phyloP scores from a whole-genome alignment of 2,113 vertebrate species.

The Opisthocomus hoazin region DNA sequence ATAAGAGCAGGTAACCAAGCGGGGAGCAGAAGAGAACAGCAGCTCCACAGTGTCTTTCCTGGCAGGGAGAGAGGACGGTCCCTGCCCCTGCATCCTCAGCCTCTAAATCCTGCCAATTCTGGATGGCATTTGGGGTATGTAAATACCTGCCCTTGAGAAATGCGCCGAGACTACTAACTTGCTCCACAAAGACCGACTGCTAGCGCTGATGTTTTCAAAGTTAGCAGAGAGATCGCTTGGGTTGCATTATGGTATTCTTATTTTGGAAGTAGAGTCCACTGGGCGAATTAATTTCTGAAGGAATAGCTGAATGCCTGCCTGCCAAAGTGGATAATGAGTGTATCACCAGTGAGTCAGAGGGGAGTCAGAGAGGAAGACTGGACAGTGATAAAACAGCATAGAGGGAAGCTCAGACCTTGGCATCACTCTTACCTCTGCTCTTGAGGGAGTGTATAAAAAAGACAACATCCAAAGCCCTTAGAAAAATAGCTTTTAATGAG shows the following conservation, averaged over 20 bases:
- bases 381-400: background rate
- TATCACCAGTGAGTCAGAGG: background rate
- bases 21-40: background rate
- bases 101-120: background rate
- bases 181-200: background rate
- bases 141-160: background rate
- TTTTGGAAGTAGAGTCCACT: background rate
- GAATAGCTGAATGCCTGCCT: background rate
- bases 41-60: background rate
- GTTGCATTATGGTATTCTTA: background rate
- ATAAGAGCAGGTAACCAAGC: background rate
- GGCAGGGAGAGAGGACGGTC: background rate
- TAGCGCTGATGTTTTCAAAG: background rate
- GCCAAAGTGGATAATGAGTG: background rate
- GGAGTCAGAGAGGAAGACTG: constrained; percentile 6
- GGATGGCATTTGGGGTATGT: background rate
- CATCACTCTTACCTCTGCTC: background rate
- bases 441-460: constrained; percentile 12
- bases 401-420: constrained; percentile 7
- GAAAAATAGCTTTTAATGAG: constrained; percentile 34
- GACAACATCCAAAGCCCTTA: background rate
- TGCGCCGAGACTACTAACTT: background rate
- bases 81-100: background rate
- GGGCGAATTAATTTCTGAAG: constrained; percentile 29
- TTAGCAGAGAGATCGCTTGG: background rate